A percentile compares a stretch with the other conserved stretches of the same genome.
phyloP scores from a whole-genome alignment of 2,888 invertebrate genomes.

The Himalopsyche kuldschensis region DNA sequence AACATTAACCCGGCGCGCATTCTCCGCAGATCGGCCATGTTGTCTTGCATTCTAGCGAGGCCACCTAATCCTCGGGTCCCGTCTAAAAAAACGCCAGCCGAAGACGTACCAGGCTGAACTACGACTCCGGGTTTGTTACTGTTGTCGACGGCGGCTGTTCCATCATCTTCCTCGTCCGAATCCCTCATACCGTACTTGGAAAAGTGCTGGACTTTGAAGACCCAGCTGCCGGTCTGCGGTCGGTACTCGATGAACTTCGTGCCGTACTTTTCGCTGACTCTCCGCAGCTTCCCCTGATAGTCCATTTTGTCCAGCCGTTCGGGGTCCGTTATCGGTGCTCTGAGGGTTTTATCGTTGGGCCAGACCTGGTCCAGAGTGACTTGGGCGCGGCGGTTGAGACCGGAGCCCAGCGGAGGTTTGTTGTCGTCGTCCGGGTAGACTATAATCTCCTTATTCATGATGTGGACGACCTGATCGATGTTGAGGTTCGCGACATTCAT shows the following conservation, averaged over 20 bases:
- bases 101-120: not conserved
- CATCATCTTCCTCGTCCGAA: slow-evolving; percentile 78
- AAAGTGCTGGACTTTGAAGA: slow-evolving; percentile 92
- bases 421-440: slow-evolving; percentile 89
- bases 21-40: not conserved
- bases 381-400: slow-evolving; percentile 87
- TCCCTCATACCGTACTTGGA: slow-evolving; percentile 91
- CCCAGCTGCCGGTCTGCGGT: slow-evolving; percentile 96
- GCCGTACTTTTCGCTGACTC: slow-evolving; percentile 82
- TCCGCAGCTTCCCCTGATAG: slow-evolving; percentile 82
- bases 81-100: not conserved
- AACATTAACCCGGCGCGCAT: not conserved
- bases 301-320: slow-evolving; percentile 77
- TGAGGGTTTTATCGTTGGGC: slow-evolving; percentile 85
- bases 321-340: slow-evolving; percentile 77
- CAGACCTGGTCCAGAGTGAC: slow-evolving; percentile 92
- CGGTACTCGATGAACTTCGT: slow-evolving; percentile 93
- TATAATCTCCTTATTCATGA: slow-evolving; percentile 91
- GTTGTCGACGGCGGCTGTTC: not conserved
- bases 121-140: slow-evolving; percentile 18
- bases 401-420: slow-evolving; percentile 87
- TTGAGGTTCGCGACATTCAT: slow-evolving; percentile 85
- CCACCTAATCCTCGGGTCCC: slow-evolving; percentile 18
- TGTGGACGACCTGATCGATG: slow-evolving; percentile 86
- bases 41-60: not conserved